Base-by-base conservation (phyloP, 2,888 invertebrate species). In the Periphyllus acericola region DNA sequence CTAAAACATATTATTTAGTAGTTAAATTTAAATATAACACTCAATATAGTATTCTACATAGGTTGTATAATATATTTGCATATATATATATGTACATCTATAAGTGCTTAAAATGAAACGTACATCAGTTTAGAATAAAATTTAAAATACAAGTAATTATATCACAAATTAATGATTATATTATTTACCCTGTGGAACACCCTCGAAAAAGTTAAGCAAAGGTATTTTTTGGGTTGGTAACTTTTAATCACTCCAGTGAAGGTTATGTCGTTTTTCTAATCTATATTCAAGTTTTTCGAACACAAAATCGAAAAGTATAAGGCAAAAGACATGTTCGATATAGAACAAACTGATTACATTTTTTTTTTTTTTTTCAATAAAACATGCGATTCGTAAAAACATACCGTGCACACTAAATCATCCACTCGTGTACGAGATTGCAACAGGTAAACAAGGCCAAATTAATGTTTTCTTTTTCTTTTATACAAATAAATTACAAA, bases 121-220 rank as follows among this genome's bases (percentile, higher is more conserved):
- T 83, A 83, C 75, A 83, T 60, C 36, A 83, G 83, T 75, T 83
- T 29, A 83, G 75, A 75, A 40, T 66, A 36, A 75, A 36, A 72
- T 72, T 71, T 71, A 82, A 83, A 83, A 66, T 75, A 83, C 60
- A 19, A 80, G 71, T 55, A 86, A 71, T 79, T 71, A 79, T 86
- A 86, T 86, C 86, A 86, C 86, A 86, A 86, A 79, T 79, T 72
- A 86, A 86, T 79, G 79, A 79, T 85, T 85, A 79, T 71, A 84
- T 71, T 74, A 60, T 80, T 72, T 86, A 86, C 86, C 86, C 86
- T 86, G 86, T 86, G 72, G 55, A 72, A 80, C 79, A 79, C 79
- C 79, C 79, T 86, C 29, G 71, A 80, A 60, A 36, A 52, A 71
- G 4, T 71, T 32, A 36, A 71, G 29, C 40, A 68, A 84, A 84